These are phyloP conservation scores for Rhizoglyphus robini DNA, from an alignment of 1,140 invertebrate genomes.

Conservation along the genomic window DNA sequence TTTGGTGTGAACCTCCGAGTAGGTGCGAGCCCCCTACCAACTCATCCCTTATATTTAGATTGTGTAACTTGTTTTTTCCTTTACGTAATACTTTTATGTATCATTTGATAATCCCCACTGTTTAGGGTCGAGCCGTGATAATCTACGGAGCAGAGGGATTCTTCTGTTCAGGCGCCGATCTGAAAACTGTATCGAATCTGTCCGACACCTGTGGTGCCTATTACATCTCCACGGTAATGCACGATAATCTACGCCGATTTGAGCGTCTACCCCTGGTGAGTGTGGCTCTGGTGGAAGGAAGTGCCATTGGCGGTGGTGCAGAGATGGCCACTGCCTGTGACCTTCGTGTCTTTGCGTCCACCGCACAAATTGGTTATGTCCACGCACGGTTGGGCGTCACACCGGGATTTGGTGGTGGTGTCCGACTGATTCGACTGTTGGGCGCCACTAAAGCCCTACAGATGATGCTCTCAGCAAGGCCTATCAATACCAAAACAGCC, in stretches of 20 bases:
- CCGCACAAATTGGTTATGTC: slow-evolving; percentile 41
- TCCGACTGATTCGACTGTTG: slow-evolving; percentile 35
- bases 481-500: slow-evolving; percentile 34
- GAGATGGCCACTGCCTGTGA: slow-evolving; percentile 45
- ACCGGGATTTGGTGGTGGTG: slow-evolving; percentile 45
- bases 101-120: not conserved
- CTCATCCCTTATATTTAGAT: too few species aligned
- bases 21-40: too few species aligned
- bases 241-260: slow-evolving; percentile 10
- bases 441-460: slow-evolving; percentile 37
- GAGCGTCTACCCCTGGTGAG: slow-evolving; percentile 30
- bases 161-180: slow-evolving; percentile 18
- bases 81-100: too few species aligned
- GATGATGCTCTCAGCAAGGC: slow-evolving; percentile 34
- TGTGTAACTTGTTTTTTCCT: too few species aligned
- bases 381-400: slow-evolving; percentile 44
- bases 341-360: slow-evolving; percentile 37
- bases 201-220: not conserved
- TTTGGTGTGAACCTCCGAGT: too few species aligned
- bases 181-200: slow-evolving; percentile 9
- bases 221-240: slow-evolving; percentile 11
- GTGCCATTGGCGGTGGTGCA: slow-evolving; percentile 45
- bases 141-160: slow-evolving; percentile 17
- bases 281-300: slow-evolving; percentile 41
- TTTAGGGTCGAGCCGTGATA: slow-evolving; percentile 12